Evolutionary conservation across 2,888 invertebrate genomes (phyloP), one percentile per base, ranked within the genome.

Genomic region (Apamea epomidion): DNA sequence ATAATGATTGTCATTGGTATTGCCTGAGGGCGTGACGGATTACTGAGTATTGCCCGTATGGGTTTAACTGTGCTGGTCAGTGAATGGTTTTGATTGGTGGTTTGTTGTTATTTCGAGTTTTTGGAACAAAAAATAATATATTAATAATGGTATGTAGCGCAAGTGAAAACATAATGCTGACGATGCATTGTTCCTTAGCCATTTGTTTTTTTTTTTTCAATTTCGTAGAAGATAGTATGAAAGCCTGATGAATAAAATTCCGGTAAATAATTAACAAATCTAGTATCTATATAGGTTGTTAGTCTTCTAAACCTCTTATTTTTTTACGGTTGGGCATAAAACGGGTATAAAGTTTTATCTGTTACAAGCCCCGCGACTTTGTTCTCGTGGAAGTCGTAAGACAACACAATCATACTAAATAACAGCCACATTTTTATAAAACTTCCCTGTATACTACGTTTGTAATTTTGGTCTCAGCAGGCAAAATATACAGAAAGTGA

Each of bases 1-100:
- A 76, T 79, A 80, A 81, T 84, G 74, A 85, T 81, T 81, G 64
- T 89, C 81, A 86, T 78, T 80, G 80, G 42, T 68, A 70, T 81
- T 54, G 85, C 89, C 72, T 72, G 51, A 69, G 74, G 83, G 75
- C 62, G 60, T 69, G 70, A 80, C 37, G 29, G 76, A 87, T 85
- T 83, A 81, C 32, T 10, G 65, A 60, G 37, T 32, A 62, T 29
- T 74, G 78, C 71, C 80, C 72, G 80, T 76, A 67, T 83, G 21
- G 67, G 64, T 75, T 69, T 76, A 71, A 80, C 7, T 70, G 70
- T 70, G 21, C 14, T 62, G 77, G 81, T 67, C 85, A 85, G 12
- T 60, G 70, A 81, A 71, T 74, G 2, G 32, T 0, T 69, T 0
- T 72, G 67, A 67, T 74, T 70, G 51, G 32, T 0, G 18, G 37